Evolutionary conservation across 1,140 invertebrate species (phyloP), one percentile per base, ranked within the genome.

Genomic region (Cydia fagiglandana): DNA sequence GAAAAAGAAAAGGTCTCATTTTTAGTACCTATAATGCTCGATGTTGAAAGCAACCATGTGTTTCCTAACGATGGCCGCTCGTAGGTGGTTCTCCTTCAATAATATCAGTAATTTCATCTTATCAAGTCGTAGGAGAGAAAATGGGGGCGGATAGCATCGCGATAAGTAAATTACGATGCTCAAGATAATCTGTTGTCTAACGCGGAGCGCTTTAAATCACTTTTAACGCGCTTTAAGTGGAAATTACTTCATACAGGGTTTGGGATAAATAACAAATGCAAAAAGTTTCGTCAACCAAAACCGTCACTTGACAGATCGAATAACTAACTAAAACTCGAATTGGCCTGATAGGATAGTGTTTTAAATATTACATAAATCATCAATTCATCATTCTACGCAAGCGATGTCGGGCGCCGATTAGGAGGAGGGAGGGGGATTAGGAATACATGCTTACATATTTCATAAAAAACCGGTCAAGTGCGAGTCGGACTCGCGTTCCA

Each of bases 61-160:
- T 80, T 76, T 76, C 56, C 50, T 73, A 30, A 73, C 66, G 61
- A 70, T 76, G 76, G 73, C 75, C 76, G 73, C 78, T 74, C 82
- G 79, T 77, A 83, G 80, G 80, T 79, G 79, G 80, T 80, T 79
- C 80, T 78, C 73, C 24, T 76, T 70, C 77, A 79, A 76, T 83
- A 86, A 86, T 86, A 84, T 83, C 78, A 84, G 83, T 86, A 86
- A 83, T 86, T 84, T 81, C 75, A 64, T 76, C 79, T 83, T 83
- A 86, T 86, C 83, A 84, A 78, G 77, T 82, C 41, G 80, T 84
- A 82, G 78, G 79, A 76, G 66, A 82, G 79, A 85, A 81, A 84
- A 85, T 83, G 76, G 73, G 75, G 79, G 77, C 73, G 76, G 77
- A 74, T 64, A 64, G 75, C 64, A 74, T 45, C 9, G 79, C 73